A percentile compares a stretch with the other conserved stretches of the same genome.
Conservation (phyloP, 2,113 vertebrate genomes). For the Butorides virescens region DNA sequence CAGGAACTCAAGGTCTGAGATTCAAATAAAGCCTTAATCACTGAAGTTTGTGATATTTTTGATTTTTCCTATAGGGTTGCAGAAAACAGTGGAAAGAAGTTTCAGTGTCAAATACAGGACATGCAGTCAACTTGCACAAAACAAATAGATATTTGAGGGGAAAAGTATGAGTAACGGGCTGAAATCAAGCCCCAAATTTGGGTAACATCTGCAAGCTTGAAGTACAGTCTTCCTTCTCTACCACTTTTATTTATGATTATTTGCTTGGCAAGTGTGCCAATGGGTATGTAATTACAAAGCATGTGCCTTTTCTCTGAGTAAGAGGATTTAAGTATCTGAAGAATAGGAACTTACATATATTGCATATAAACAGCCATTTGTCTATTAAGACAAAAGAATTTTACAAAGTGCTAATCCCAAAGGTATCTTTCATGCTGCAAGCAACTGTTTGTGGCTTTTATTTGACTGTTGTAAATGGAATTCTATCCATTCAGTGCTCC, state of each 20-base stretch:
- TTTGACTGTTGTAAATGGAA: not conserved
- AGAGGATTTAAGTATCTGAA: not conserved
- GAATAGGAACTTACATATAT: not conserved
- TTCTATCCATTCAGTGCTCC: not conserved
- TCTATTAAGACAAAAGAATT: conserved; percentile 1
- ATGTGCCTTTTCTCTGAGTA: not conserved
- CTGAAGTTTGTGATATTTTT: not conserved
- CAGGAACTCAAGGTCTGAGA: not conserved
- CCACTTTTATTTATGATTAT: not conserved
- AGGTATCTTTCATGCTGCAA: not conserved
- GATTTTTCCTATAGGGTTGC: not conserved
- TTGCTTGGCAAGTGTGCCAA: not conserved
- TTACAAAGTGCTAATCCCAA: not conserved
- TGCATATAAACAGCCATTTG: not conserved
- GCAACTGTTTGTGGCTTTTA: not conserved
- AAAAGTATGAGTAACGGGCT: not conserved
- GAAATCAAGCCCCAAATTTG: not conserved
- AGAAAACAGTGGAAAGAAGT: not conserved
- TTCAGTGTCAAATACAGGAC: not conserved
- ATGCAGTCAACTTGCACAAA: not conserved
- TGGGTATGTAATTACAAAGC: not conserved
- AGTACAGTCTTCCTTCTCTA: not conserved
- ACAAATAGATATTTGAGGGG: not conserved
- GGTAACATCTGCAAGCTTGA: not conserved
- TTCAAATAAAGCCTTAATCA: not conserved